These are phyloP conservation scores for Varecia variegata DNA, from an alignment of 2,797 vertebrate genomes.

Conservation along the genomic window DNA sequence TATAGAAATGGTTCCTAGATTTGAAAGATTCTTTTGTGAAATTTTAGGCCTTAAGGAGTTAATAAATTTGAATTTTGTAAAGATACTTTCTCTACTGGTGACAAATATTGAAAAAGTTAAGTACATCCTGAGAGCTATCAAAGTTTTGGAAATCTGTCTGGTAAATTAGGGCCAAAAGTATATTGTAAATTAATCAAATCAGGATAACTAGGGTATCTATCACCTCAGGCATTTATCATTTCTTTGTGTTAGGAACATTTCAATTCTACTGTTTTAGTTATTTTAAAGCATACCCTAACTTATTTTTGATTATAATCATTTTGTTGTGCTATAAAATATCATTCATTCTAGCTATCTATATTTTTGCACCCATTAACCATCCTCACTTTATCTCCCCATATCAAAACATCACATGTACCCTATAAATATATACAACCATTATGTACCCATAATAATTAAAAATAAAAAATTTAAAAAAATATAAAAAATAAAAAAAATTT, in stretches of 20 bases:
- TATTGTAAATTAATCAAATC: neutral
- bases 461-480: neutral
- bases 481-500: neutral
- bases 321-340: neutral
- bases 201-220: neutral
- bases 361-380: neutral
- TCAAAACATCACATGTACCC: neutral
- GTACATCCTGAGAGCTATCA: neutral
- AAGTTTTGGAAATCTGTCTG: neutral
- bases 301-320: neutral
- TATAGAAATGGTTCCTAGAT: neutral
- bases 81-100: neutral
- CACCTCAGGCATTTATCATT: neutral
- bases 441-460: neutral
- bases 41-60: neutral
- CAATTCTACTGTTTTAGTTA: neutral
- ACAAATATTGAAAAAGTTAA: neutral
- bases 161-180: neutral
- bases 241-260: neutral
- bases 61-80: conserved; percentile 23
- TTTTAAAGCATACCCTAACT: neutral
- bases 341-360: neutral
- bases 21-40: neutral
- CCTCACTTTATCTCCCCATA: neutral
- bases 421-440: neutral